Base-by-base conservation (phyloP, 2,888 invertebrate genomes). In the Hypsopygia costalis region DNA sequence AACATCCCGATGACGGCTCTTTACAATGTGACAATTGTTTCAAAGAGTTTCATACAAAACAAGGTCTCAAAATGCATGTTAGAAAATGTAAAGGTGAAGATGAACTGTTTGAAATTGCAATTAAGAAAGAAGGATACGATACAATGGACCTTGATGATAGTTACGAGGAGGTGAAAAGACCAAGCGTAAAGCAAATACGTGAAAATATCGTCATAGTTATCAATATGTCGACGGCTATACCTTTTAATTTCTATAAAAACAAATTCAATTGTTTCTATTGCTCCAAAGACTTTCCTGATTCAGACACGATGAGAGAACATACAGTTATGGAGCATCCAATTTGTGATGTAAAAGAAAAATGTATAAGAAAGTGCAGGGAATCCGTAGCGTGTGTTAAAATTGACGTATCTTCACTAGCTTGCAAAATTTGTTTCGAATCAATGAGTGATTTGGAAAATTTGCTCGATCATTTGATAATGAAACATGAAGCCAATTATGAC, bases 191-290 rank as follows among this genome's bases (percentile, higher is more conserved):
- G 47, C 83, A 81, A 46, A 77, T 88, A 0, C 51, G 86, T 1
- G 77, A 85, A 40, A 88, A 88, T 37, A 81, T 88, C 8, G 77
- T 83, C 0, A 79, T 62, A 6, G 77, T 88, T 0, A 74, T 88
- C 1, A 87, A 83, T 28, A 87, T 87, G 86, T 88, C 88, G 0
- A 88, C 88, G 0, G 87, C 87, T 0, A 71, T 88, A 57, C 88
- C 88, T 3, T 88, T 88, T 44, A 87, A 82, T 47, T 87, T 87
- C 44, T 85, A 78, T 51, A 85, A 86, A 43, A 88, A 87, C 45
- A 87, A 82, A 44, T 88, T 86, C 33, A 87, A 87, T 25, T 88
- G 88, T 34, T 88, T 88, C 46, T 88, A 81, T 44, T 88, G 88
- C 34, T 82, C 83, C 0, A 82, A 85, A 69, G 85, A 86, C 39